These are phyloP conservation scores for Epinephelus cyanopodus DNA, from an alignment of 2,113 vertebrate species.

Conservation along the genomic window DNA sequence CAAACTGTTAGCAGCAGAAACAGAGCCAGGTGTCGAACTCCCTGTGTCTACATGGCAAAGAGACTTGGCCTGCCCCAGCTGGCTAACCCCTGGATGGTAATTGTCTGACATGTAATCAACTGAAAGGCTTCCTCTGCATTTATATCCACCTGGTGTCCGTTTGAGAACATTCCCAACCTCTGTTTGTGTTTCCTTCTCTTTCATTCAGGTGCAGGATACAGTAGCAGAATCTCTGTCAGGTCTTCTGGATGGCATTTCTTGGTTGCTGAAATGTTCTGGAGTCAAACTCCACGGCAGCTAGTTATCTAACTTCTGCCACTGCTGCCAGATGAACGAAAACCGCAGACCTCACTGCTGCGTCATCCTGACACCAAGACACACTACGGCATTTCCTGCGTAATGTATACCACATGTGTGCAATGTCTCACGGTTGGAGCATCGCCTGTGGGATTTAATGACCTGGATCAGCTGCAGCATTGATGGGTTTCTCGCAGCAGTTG, in stretches of 20 bases:
- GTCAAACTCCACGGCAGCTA: slow-evolving; percentile 74
- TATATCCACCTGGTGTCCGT: background rate
- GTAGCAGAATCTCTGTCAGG: slow-evolving; percentile 89
- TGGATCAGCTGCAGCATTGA: slow-evolving; percentile 18
- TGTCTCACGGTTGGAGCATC: background rate
- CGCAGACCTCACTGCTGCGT: background rate
- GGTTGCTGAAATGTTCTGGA: slow-evolving; percentile 90
- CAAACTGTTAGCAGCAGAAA: background rate
- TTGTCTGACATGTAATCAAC: background rate
- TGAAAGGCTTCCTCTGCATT: background rate
- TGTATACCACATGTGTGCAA: slow-evolving; percentile 3
- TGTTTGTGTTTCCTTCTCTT: slow-evolving; percentile 21
- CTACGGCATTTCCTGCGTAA: slow-evolving; percentile 19
- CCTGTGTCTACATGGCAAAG: slow-evolving; percentile 90
- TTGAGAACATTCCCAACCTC: background rate
- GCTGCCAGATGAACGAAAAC: slow-evolving; percentile 7
- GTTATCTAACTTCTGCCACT: background rate
- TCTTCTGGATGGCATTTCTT: slow-evolving; percentile 90
- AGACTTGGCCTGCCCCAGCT: slow-evolving; percentile 87
- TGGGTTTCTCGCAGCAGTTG: background rate
- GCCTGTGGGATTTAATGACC: slow-evolving; percentile 9
- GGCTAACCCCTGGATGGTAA: slow-evolving; percentile 93
- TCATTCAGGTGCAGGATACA: slow-evolving; percentile 88
- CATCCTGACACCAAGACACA: background rate
- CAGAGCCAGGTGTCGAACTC: slow-evolving; percentile 77